phyloP scores from a whole-genome alignment of 2,113 vertebrate genomes.

The Charina bottae region DNA sequence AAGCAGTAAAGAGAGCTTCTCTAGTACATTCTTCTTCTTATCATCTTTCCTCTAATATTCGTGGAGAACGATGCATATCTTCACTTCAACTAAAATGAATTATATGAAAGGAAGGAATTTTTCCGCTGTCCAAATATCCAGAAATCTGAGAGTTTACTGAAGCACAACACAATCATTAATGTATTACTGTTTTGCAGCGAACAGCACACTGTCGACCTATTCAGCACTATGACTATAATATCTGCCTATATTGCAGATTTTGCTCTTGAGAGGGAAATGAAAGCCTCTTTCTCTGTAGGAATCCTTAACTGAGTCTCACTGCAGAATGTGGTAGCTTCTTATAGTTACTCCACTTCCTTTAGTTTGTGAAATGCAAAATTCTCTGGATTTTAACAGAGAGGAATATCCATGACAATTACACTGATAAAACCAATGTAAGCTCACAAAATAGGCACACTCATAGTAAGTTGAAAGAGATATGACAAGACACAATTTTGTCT shows the following conservation, averaged over 20 bases:
- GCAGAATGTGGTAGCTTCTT: background rate
- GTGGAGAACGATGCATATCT: background rate
- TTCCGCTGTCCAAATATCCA: background rate
- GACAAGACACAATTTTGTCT: background rate
- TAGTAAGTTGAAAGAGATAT: background rate
- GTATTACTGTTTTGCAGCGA: background rate
- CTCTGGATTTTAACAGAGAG: no score
- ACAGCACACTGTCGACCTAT: background rate
- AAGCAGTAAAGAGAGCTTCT: background rate
- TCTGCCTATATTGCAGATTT: background rate
- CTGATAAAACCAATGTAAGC: background rate
- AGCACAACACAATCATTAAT: background rate
- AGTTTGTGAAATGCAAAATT: background rate
- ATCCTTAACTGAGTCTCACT: background rate
- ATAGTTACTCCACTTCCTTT: background rate
- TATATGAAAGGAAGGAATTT: background rate
- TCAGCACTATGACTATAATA: background rate
- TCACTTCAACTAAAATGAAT: background rate
- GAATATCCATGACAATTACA: background rate
- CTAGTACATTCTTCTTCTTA: background rate
- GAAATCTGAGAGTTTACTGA: background rate
- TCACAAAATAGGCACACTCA: background rate
- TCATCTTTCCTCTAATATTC: background rate
- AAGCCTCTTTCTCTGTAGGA: background rate
- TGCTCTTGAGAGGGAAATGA: background rate